Base-by-base conservation (phyloP, 1,140 invertebrate genomes). In the Copidosoma floridanum region DNA sequence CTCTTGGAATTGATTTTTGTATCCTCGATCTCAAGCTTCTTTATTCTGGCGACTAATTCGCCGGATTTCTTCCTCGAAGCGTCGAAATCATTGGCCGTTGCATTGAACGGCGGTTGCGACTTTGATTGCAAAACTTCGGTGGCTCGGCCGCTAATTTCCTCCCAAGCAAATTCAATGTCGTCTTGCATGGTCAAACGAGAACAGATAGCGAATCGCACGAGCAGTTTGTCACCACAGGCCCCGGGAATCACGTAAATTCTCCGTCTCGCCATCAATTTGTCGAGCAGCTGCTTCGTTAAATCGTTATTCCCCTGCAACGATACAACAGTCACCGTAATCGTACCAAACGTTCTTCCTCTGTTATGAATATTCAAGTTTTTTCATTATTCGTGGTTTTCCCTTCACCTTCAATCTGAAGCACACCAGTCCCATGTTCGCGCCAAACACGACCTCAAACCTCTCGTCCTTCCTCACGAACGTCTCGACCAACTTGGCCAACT, bases 231-330 rank as follows among this genome's bases (percentile, higher is more conserved):
- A 16, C 86, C 83, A 27, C 94, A 89, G 73, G 93, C 94, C 0
- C 94, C 91, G 1, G 96, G 94, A 0, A 97, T 94, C 57, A 99
- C 81, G 78, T 98, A 94, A 61, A 99, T 98, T 66, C 93, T 88
- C 20, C 93, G 91, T 41, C 93, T 88, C 0, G 89, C 89, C 71
- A 98, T 99, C 37, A 99, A 91, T 43, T 83, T 84, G 70, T 93
- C 91, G 38, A 95, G 74, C 0, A 98, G 78, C 1, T 81, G 79
- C 74, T 98, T 94, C 69, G 93, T 98, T 1, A 85, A 67, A 63
- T 91, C 88, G 72, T 97, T 97, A 6, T 83, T 80, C 3, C 88
- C 91, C 86, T 87, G 70, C 37, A 80, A n/a, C n/a, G n/a, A n/a
- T n/a, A n/a, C n/a, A n/a, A n/a, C n/a, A n/a, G n/a, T n/a, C n/a